These are phyloP conservation scores for Dendrophyllia cribrosa DNA, from an alignment of 64 coral and sea anemone genomes.

Conservation along the genomic window DNA sequence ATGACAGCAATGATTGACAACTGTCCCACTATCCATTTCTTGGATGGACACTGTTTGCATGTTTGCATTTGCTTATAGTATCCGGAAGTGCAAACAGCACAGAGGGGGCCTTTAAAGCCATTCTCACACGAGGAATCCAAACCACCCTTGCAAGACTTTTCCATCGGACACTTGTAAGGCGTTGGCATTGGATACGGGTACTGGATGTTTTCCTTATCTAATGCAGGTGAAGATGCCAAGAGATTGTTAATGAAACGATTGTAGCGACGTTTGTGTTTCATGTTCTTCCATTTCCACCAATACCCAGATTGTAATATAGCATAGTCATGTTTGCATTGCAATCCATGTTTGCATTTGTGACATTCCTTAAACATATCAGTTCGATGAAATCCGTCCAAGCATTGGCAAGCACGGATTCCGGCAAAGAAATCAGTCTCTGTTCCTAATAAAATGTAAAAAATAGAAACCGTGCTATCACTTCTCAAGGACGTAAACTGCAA, in stretches of 20 bases:
- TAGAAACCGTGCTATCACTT: no score
- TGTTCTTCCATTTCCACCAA: slow-evolving; percentile 20
- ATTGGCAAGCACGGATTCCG: background rate
- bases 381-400: background rate
- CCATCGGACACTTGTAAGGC: background rate
- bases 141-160: background rate
- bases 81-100: slow-evolving; percentile 29
- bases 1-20: background rate
- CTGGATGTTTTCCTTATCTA: background rate
- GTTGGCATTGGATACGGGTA: background rate
- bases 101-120: slow-evolving; percentile 22
- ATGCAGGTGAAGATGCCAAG: background rate
- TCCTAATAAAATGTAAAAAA: background rate
- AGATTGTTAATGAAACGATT: background rate
- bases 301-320: background rate
- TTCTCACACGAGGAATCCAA: background rate
- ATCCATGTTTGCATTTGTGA: background rate
- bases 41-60: slow-evolving; percentile 31
- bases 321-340: background rate
- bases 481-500: no score
- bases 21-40: slow-evolving; percentile 26
- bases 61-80: slow-evolving; percentile 22
- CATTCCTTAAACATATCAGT: background rate
- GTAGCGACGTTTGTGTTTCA: background rate
- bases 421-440: background rate